Percentiles rank a stretch among this genome's conserved stretches.
Conservation (phyloP, 2,113 vertebrate genomes). For the Cynocephalus volans region DNA sequence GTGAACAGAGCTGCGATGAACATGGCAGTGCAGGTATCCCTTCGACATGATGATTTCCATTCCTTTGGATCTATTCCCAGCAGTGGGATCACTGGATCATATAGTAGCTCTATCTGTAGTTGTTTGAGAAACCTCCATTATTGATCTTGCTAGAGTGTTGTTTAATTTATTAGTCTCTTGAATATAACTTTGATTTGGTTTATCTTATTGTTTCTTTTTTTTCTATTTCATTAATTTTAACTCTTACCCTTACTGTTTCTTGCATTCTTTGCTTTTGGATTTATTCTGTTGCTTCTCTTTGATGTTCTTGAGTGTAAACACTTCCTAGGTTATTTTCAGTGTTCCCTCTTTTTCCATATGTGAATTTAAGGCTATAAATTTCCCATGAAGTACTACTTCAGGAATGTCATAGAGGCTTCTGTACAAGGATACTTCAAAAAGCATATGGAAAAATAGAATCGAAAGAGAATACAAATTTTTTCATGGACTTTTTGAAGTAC, state of each 20-base stretch:
- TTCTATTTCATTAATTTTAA: conserved; percentile 15
- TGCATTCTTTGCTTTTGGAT: neutral
- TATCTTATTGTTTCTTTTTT: neutral
- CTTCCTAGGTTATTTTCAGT: conserved; percentile 18
- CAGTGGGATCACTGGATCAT: too few species aligned
- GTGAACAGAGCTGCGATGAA: too few species aligned
- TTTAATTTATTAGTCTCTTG: neutral
- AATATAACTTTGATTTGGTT: neutral
- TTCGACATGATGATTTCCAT: too few species aligned
- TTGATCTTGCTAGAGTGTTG: neutral
- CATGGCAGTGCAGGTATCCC: too few species aligned
- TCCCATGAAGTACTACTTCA: neutral
- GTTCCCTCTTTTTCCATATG: neutral
- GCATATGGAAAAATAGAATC: too few species aligned
- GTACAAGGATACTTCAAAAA: neutral
- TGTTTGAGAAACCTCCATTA: neutral
- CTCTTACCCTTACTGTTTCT: neutral
- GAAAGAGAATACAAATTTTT: too few species aligned
- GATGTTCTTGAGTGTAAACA: neutral
- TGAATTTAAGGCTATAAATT: neutral
- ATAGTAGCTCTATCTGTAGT: too few species aligned
- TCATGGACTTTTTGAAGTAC: too few species aligned
- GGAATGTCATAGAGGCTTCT: neutral
- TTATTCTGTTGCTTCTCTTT: conserved; percentile 4
- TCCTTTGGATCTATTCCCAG: too few species aligned